Evolutionary conservation across 2,113 vertebrate genomes (phyloP).

Genomic region (Empidonax traillii): DNA sequence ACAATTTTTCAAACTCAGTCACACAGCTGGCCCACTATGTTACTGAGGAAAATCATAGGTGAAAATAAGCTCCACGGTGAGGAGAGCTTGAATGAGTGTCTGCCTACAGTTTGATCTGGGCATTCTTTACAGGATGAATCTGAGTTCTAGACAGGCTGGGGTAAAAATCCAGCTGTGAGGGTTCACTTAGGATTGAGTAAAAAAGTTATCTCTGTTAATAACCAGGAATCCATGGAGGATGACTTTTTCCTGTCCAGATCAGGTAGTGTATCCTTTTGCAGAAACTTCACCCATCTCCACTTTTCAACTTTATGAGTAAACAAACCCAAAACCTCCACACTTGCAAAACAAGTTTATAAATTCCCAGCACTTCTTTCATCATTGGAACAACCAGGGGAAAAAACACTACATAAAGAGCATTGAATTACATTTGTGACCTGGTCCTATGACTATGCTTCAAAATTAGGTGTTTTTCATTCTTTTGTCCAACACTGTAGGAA

Average conservation of each 20-base stretch:
- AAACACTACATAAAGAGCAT: background rate
- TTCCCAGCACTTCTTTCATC: constrained; percentile 42
- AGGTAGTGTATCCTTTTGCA: background rate
- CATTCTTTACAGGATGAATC: background rate
- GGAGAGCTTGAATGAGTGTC: background rate
- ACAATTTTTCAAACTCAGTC: background rate
- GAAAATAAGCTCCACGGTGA: background rate
- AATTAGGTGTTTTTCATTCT: constrained; percentile 35
- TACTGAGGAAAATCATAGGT: background rate
- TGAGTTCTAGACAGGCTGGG: background rate
- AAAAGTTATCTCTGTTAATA: background rate
- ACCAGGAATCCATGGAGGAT: background rate
- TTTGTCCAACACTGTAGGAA: constrained; percentile 2
- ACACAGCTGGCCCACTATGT: background rate
- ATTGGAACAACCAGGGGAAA: background rate
- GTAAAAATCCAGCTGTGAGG: background rate
- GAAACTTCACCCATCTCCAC: background rate
- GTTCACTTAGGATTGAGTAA: background rate
- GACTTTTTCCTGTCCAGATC: background rate
- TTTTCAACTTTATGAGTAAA: background rate
- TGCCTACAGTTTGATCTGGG: background rate
- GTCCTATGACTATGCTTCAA: background rate
- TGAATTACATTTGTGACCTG: constrained; percentile 27
- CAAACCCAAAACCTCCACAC: background rate
- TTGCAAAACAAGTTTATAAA: background rate